Evolutionary conservation across 2,797 vertebrate species (phyloP).

Genomic region (Microctenopoma stevenorrisi): DNA sequence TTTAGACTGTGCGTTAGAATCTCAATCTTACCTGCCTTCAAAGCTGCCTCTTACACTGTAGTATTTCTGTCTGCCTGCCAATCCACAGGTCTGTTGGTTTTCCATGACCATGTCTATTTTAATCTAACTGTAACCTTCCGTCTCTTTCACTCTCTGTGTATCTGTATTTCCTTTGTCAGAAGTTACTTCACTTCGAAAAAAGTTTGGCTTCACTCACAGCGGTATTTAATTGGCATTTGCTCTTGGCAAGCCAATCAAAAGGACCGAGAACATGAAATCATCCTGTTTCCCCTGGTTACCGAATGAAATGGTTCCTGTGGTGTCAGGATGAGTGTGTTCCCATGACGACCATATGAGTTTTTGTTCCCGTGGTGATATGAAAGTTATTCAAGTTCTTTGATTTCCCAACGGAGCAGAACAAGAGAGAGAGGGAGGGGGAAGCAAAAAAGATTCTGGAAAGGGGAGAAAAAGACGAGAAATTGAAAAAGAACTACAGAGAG

Average conservation of each 20-base stretch:
- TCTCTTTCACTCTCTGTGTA: not conserved
- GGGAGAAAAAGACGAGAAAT: conserved; percentile 1
- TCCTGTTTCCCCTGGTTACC: conserved; percentile 36
- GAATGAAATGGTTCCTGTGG: conserved; percentile 37
- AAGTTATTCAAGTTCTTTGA: conserved; percentile 68
- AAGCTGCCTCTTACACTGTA: not conserved
- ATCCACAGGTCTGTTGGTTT: conserved; percentile 23
- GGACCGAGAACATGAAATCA: conserved; percentile 24
- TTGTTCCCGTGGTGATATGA: conserved; percentile 56
- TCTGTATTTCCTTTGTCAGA: conserved; percentile 25
- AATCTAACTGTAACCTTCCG: conserved; percentile 1
- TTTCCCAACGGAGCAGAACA: conserved; percentile 53
- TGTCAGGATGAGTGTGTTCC: conserved; percentile 50
- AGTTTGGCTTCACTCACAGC: conserved; percentile 25
- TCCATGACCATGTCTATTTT: not conserved
- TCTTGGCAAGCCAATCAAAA: conserved; percentile 46
- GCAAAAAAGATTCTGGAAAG: conserved; percentile 8
- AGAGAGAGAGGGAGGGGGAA: not conserved
- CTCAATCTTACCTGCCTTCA: not conserved
- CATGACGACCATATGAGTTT: conserved; percentile 48
- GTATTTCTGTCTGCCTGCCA: not conserved
- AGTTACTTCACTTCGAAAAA: conserved; percentile 25
- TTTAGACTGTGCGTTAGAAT: conserved; percentile 1
- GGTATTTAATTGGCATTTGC: conserved; percentile 56
- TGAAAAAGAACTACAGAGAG: not conserved